A percentile compares a stretch with the other conserved stretches of the same genome.
Conservation (phyloP, 2,113 vertebrate species). For the Puma concolor region DNA sequence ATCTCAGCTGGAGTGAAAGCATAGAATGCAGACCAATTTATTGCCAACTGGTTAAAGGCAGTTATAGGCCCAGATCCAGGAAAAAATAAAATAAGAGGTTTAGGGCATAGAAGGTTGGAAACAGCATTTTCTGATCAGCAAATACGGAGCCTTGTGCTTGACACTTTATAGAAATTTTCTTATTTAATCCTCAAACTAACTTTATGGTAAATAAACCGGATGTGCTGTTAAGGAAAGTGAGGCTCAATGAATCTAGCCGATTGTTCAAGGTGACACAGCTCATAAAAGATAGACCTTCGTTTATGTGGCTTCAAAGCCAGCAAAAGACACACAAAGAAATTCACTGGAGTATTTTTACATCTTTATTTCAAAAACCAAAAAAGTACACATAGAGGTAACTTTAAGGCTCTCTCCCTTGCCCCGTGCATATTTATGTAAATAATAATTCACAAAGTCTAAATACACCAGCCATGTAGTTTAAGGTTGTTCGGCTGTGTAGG, state of each 20-base stretch:
- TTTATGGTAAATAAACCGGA: slow-evolving; percentile 31
- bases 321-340: slow-evolving; percentile 45
- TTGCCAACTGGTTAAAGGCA: slow-evolving; percentile 73
- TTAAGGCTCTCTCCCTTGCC: not conserved
- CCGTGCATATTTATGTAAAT: not conserved
- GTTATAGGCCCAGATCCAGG: slow-evolving; percentile 65
- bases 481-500: not conserved
- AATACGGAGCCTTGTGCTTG: slow-evolving; percentile 38
- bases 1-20: slow-evolving; percentile 78
- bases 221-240: not conserved
- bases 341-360: not conserved
- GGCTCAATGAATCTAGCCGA: not conserved
- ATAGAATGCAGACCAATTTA: slow-evolving; percentile 78
- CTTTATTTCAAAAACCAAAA: not conserved
- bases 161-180: slow-evolving; percentile 29
- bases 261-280: not conserved
- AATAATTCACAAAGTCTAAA: slow-evolving; percentile 11
- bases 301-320: slow-evolving; percentile 23
- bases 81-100: not conserved
- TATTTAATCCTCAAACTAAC: slow-evolving; percentile 54
- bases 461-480: not conserved
- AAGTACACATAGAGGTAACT: not conserved
- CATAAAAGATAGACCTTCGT: not conserved
- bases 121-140: slow-evolving; percentile 63
- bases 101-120: slow-evolving; percentile 3